These are phyloP conservation scores for Pachyuromys duprasi DNA, from an alignment of 2,797 vertebrate genomes.

Conservation along the genomic window DNA sequence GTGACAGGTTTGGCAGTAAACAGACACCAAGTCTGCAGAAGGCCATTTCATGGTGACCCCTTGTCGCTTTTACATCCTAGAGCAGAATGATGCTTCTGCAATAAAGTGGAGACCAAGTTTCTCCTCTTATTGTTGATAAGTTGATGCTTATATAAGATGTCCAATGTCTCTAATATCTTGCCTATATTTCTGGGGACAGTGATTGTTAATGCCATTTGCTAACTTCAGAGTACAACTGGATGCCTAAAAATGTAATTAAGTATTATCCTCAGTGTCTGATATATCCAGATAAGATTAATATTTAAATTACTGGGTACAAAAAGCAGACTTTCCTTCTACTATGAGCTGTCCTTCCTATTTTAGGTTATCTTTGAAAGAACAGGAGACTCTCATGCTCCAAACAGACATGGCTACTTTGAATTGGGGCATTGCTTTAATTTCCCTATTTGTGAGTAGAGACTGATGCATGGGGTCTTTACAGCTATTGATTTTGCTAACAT, in stretches of 20 bases:
- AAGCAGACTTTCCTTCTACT: background rate
- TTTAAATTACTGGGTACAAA: background rate
- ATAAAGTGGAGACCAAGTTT: background rate
- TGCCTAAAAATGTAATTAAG: background rate
- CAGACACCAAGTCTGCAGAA: background rate
- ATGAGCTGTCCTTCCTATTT: background rate
- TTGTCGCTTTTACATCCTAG: background rate
- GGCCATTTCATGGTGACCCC: background rate
- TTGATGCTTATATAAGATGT: background rate
- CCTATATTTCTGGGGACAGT: background rate
- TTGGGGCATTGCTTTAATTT: background rate
- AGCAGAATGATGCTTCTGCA: background rate
- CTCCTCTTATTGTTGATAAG: background rate
- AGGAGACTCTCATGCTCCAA: accelerated
- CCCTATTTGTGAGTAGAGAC: background rate
- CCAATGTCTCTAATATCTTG: background rate
- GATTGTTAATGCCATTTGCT: background rate
- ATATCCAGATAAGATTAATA: background rate
- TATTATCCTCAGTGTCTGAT: background rate
- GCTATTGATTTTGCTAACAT: background rate
- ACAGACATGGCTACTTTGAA: background rate
- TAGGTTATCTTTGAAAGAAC: background rate
- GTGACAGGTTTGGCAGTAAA: background rate
- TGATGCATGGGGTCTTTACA: background rate
- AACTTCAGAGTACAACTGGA: background rate